Evolutionary conservation across 2,113 vertebrate genomes (phyloP).

Genomic region (Nansenia antarctica): DNA sequence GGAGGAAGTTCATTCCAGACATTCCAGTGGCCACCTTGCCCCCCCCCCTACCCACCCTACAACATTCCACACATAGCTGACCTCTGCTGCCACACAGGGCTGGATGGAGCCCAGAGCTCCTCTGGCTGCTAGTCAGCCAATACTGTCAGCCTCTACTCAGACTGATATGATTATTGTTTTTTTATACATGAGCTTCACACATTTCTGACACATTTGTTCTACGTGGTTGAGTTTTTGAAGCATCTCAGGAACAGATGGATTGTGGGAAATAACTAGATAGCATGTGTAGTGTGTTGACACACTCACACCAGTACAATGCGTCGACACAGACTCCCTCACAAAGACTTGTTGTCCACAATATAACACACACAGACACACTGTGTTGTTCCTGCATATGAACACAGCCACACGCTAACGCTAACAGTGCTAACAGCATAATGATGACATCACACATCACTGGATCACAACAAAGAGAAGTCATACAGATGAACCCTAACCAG

Average conservation of each 20-base stretch:
- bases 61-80: conserved; percentile 13
- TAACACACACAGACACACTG: too few species aligned
- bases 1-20: conserved; percentile 1
- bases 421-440: too few species aligned
- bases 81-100: background rate
- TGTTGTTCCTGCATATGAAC: too few species aligned
- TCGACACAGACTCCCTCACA: too few species aligned
- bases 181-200: too few species aligned
- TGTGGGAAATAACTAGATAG: background rate
- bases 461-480: too few species aligned
- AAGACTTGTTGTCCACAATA: too few species aligned
- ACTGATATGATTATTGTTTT: background rate
- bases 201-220: too few species aligned
- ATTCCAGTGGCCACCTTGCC: background rate
- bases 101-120: background rate
- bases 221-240: background rate
- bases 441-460: too few species aligned
- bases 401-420: too few species aligned
- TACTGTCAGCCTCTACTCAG: background rate
- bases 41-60: background rate
- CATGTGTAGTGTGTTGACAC: background rate
- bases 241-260: background rate
- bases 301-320: too few species aligned
- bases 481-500: too few species aligned
- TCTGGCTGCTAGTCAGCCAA: background rate